These are phyloP conservation scores for Hyppa rectilinea DNA, from an alignment of 2,888 invertebrate genomes.

Conservation along the genomic window DNA sequence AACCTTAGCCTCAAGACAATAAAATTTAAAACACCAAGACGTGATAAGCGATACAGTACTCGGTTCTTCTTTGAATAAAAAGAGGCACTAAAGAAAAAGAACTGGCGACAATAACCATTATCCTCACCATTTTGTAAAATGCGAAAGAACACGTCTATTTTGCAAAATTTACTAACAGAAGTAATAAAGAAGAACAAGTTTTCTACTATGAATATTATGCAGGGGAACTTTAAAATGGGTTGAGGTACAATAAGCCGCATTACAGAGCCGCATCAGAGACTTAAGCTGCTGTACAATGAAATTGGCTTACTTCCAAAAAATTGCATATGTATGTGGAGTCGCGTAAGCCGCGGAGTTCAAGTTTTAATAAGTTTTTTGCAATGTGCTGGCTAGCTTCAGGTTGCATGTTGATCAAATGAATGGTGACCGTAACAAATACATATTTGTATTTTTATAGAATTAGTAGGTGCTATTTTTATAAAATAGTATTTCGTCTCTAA, in stretches of 20 bases:
- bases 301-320: slow-evolving; percentile 52
- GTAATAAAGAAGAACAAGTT: slow-evolving; percentile 1
- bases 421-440: not conserved
- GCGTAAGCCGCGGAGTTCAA: not conserved
- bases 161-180: slow-evolving; percentile 4
- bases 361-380: not conserved
- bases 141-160: not conserved
- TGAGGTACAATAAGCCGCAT: slow-evolving; percentile 28
- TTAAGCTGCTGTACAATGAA: slow-evolving; percentile 16
- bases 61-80: not conserved
- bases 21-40: not conserved
- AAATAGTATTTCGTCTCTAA: too few relatives aligned
- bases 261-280: slow-evolving; percentile 26
- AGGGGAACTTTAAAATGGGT: slow-evolving; percentile 29
- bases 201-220: slow-evolving; percentile 29
- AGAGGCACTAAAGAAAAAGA: not conserved
- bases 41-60: not conserved
- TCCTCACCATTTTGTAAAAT: not conserved
- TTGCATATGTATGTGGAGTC: slow-evolving; percentile 9
- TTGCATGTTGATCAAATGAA: not conserved
- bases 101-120: not conserved
- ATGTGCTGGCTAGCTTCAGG: not conserved
- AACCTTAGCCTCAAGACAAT: not conserved
- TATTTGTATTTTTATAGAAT: too few relatives aligned
- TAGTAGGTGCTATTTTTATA: too few relatives aligned